Evolutionary conservation across 2,113 vertebrate genomes (phyloP).

Genomic region (Corythaixoides concolor): DNA sequence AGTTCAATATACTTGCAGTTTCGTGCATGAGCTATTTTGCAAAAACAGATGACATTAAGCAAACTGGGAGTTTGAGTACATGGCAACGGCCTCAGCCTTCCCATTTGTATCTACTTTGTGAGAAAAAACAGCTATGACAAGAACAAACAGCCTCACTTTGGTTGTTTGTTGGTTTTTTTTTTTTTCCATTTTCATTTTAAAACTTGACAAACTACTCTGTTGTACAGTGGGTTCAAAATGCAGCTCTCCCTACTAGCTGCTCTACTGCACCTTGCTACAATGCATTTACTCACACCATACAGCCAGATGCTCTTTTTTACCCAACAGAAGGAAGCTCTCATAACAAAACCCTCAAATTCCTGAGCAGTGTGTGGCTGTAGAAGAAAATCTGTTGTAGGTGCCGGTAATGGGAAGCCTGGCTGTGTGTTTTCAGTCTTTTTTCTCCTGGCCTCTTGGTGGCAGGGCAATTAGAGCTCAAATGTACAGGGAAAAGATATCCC

Average conservation of each 20-base stretch:
- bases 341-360: not conserved
- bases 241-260: not conserved
- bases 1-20: not conserved
- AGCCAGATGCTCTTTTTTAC: not conserved
- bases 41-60: not conserved
- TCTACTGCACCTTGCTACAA: not conserved
- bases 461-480: slow-evolving; percentile 41
- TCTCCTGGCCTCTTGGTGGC: slow-evolving; percentile 20
- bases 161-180: not conserved
- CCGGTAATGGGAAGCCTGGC: not conserved
- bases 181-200: not conserved
- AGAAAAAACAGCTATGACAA: not conserved
- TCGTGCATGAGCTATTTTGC: not conserved
- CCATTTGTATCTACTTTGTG: not conserved
- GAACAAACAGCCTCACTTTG: not conserved
- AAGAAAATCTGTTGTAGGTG: not conserved
- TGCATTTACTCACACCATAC: not conserved
- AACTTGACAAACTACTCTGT: not conserved
- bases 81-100: not conserved
- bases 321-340: not conserved
- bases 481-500: slow-evolving; percentile 29
- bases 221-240: not conserved
- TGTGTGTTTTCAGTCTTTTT: slow-evolving; percentile 23
- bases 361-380: not conserved
- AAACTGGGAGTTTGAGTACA: not conserved